phyloP scores from a whole-genome alignment of 2,888 invertebrate species.

The Limenitis camilla region DNA sequence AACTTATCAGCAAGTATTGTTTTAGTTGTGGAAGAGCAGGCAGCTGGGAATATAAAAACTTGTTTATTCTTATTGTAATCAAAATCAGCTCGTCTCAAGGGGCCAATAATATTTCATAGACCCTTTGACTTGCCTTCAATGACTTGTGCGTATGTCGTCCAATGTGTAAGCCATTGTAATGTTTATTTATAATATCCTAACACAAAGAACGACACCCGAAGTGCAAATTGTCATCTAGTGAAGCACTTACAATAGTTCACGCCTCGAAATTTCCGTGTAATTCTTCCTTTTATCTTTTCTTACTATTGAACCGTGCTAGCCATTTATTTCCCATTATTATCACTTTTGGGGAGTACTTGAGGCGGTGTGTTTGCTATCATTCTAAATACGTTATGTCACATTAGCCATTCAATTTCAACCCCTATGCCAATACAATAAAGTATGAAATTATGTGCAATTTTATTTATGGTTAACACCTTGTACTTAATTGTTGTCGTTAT shows the following conservation, averaged over 20 bases:
- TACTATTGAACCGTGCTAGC: slow-evolving; percentile 60
- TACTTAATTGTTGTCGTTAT: slow-evolving; percentile 13
- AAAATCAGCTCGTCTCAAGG: slow-evolving; percentile 32
- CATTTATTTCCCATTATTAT: slow-evolving; percentile 67
- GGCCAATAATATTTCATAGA: slow-evolving; percentile 7
- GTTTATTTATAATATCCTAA: slow-evolving; percentile 61
- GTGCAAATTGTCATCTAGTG: slow-evolving; percentile 70
- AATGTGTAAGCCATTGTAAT: slow-evolving; percentile 46
- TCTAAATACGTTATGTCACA: not conserved
- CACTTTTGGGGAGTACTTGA: slow-evolving; percentile 48
- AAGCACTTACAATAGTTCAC: slow-evolving; percentile 57
- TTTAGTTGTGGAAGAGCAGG: not conserved
- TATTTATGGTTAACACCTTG: not conserved
- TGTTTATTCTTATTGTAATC: slow-evolving; percentile 17
- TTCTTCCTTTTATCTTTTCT: slow-evolving; percentile 63
- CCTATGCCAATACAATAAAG: not conserved
- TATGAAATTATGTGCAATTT: not conserved
- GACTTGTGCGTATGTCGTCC: slow-evolving; percentile 45
- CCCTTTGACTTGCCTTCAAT: slow-evolving; percentile 30
- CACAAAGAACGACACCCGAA: slow-evolving; percentile 55
- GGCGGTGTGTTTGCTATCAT: slow-evolving; percentile 53
- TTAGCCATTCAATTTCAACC: not conserved
- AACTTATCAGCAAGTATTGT: too few species aligned
- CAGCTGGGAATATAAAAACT: not conserved
- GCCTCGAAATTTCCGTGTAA: slow-evolving; percentile 70